phyloP scores from a whole-genome alignment of 2,888 invertebrate genomes.

The Epirrhoe alternata region DNA sequence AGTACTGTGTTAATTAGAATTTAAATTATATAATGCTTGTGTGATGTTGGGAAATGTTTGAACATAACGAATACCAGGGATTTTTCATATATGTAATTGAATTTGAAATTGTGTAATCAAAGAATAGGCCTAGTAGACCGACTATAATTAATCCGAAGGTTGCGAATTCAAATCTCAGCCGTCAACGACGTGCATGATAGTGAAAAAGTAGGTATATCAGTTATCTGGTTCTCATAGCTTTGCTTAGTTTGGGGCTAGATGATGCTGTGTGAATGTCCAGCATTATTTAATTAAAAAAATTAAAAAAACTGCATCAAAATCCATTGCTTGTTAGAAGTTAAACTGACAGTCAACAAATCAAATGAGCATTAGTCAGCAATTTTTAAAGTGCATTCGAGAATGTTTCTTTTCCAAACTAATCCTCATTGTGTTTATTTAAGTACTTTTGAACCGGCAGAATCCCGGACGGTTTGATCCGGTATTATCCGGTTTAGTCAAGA shows the following conservation, averaged over 20 bases:
- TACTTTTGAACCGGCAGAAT: constrained; percentile 34
- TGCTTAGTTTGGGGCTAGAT: no score
- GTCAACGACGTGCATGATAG: no score
- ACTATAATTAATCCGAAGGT: no score
- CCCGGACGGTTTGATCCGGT: constrained; percentile 50
- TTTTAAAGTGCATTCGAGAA: background rate
- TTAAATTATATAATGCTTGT: constrained; percentile 30
- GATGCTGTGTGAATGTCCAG: no score
- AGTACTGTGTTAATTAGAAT: constrained; percentile 38
- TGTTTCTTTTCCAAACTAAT: background rate
- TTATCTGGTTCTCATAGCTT: no score
- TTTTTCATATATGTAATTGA: background rate
- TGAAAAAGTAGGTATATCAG: no score
- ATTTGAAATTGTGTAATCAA: background rate
- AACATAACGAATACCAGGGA: background rate
- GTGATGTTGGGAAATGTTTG: background rate
- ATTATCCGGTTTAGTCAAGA: constrained; percentile 54
- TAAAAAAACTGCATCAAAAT: no score
- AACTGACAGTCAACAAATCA: no score
- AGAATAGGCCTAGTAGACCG: background rate
- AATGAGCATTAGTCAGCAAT: background rate
- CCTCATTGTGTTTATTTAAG: constrained; percentile 25
- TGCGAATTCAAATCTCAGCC: no score
- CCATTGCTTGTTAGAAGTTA: no score
- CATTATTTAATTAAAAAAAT: no score